Base-by-base conservation (phyloP, 2,888 invertebrate genomes). In the Himalopsyche japonica region DNA sequence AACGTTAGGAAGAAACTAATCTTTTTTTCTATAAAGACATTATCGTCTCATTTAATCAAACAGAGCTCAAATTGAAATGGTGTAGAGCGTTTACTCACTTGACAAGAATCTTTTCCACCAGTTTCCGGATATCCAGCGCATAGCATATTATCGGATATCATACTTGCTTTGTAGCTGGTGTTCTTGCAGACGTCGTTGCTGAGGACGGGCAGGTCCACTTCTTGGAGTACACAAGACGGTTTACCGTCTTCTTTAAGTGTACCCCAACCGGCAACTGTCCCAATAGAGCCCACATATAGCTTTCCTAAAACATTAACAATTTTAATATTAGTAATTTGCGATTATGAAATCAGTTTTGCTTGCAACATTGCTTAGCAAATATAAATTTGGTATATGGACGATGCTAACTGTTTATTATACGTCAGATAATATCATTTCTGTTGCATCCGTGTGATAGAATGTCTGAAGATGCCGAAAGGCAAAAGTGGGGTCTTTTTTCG, bases 141-240 rank as follows among this genome's bases (percentile, higher is more conserved):
- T 90, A 97, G 89, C 97, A 97, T 98, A 89, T 97, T 97, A 88
- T 96, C 95, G 0, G 96, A 96, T 87, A 97, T 97, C 96, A 97
- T 97, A 82, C 95, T 94, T 0, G 95, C 91, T 1, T 95, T 95
- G 89, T 98, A 98, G 89, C 96, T 97, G 4, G 97, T 97, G 83
- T 91, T 93, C 79, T 94, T 93, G 88, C 96, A 96, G 82, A 94
- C 94, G 43, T 94, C 93, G 89, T 96, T 96, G 87, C 93, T 94
- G n/a, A 94, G 88, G 12, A 94, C 94, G 0, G 94, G 94, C 1
- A 97, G 95, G 87, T 96, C 96, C 0, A 97, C 97, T 90, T 97
- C 96, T 88, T 96, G 96, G 34, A 98, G 92, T 15, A 95, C 92
- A 88, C 97, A 97, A 0, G 97, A 96, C 0, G 97, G 96, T 88